Base-by-base conservation (phyloP, 1,140 invertebrate genomes). In the Sinonovacula constricta region DNA sequence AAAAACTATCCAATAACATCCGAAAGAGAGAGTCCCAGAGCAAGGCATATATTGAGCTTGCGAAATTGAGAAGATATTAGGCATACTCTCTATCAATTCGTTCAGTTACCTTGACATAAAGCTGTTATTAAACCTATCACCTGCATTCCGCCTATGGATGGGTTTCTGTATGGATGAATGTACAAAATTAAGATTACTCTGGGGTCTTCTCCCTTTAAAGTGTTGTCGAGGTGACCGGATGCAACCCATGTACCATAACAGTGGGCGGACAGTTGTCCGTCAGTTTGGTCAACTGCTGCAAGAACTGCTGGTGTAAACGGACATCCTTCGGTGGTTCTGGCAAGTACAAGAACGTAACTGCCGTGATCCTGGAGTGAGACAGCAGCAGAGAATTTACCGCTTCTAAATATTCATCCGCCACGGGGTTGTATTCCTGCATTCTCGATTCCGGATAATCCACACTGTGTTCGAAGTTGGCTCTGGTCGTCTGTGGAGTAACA, bases 161-260 rank as follows among this genome's bases (percentile, higher is more conserved):
- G n/a, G n/a, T n/a, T n/a, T n/a, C n/a, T n/a, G n/a, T n/a, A n/a
- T n/a, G n/a, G n/a, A n/a, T n/a, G n/a, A n/a, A n/a, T n/a, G n/a
- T n/a, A n/a, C n/a, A n/a, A n/a, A n/a, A n/a, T n/a, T n/a, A n/a
- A n/a, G n/a, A n/a, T n/a, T n/a, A n/a, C n/a, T n/a, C n/a, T n/a
- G n/a, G n/a, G n/a, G n/a, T n/a, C n/a, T n/a, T n/a, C n/a, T n/a
- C n/a, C n/a, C n/a, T n/a, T 85, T 81, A 98, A 69, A 99, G 92
- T n/a, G 97, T 96, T 0, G 98, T 99, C 0, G 97, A 99, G 18
- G 97, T 99, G 12, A 99, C 98, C 4, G 96, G 95, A 85, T 95
- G 97, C 0, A 99, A 93, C 12, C 98, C 98, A 88, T 98, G 95
- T 0, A 99, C 97, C 36, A 99, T 92, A 72, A 99, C 94, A 4